Evolutionary conservation across 2,797 vertebrate species (phyloP).

Genomic region (Leuciscus waleckii): DNA sequence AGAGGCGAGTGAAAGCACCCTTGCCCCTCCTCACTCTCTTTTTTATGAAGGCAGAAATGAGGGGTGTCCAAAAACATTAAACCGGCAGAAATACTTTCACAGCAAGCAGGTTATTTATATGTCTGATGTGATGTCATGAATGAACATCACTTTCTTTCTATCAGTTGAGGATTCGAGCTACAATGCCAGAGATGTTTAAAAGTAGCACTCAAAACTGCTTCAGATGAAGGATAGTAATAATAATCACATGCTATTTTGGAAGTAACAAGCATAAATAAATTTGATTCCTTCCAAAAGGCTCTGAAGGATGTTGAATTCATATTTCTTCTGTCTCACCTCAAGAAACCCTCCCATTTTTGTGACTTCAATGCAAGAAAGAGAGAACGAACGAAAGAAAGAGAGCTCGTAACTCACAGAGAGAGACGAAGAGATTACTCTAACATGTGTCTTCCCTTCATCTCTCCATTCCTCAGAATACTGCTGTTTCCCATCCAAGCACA

Average conservation of each 20-base stretch:
- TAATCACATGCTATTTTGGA: conserved; percentile 50
- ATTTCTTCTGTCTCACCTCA: conserved; percentile 51
- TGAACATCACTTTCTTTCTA: conserved; percentile 47
- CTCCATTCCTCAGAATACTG: conserved; percentile 49
- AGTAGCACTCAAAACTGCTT: conserved; percentile 43
- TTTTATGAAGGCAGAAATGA: conserved; percentile 58
- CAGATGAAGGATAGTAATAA: conserved; percentile 48
- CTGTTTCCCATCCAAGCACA: conserved; percentile 59
- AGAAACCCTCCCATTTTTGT: conserved; percentile 66
- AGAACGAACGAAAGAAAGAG: conserved; percentile 33
- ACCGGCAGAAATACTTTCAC: conserved; percentile 68
- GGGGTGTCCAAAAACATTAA: conserved; percentile 64
- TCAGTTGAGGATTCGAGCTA: conserved; percentile 74
- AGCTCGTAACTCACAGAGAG: conserved; percentile 53
- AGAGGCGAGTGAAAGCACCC: conserved; percentile 37
- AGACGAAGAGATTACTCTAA: conserved; percentile 52
- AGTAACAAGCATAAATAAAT: conserved; percentile 52
- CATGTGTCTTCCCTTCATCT: conserved; percentile 59
- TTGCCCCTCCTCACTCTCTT: conserved; percentile 31
- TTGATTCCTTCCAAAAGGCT: conserved; percentile 87
- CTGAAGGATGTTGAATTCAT: conserved; percentile 80
- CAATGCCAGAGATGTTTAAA: conserved; percentile 67
- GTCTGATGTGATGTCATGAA: conserved; percentile 76
- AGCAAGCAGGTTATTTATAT: conserved; percentile 76
- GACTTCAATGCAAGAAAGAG: conserved; percentile 46